These are phyloP conservation scores for Caenorhabditis macrosperma DNA, from an alignment of 2,888 invertebrate genomes.

Conservation along the genomic window DNA sequence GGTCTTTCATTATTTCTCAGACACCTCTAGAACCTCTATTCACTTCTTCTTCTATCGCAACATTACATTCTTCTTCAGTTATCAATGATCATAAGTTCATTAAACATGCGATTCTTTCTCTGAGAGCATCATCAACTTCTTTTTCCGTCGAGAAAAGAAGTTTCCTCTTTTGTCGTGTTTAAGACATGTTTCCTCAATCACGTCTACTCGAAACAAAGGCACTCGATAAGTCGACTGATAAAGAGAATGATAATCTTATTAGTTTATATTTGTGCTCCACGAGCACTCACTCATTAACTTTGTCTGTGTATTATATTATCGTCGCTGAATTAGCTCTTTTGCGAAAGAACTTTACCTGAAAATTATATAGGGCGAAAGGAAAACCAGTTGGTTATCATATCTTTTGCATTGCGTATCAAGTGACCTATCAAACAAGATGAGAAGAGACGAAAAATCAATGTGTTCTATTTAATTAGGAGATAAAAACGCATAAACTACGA, in stretches of 20 bases:
- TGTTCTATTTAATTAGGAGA: not conserved
- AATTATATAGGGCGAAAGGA: not conserved
- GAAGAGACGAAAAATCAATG: not conserved
- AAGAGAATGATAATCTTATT: not conserved
- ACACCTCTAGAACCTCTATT: too few species aligned
- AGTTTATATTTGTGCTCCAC: not conserved
- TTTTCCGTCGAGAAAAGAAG: not conserved
- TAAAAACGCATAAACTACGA: too few species aligned
- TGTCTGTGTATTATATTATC: not conserved
- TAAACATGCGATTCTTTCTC: too few species aligned
- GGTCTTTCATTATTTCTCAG: too few species aligned
- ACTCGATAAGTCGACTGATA: slow-evolving; percentile 8
- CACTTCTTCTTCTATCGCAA: too few species aligned
- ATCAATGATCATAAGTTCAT: too few species aligned
- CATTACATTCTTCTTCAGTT: too few species aligned
- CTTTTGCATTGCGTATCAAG: slow-evolving; percentile 4
- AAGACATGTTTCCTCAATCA: not conserved
- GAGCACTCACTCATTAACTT: not conserved
- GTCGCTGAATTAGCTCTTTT: too few species aligned
- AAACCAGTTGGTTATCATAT: slow-evolving; percentile 2
- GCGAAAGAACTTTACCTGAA: too few species aligned
- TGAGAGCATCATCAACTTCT: too few species aligned
- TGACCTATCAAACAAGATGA: not conserved
- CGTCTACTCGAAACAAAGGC: not conserved
- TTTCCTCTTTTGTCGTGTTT: too few species aligned